Base-by-base conservation (phyloP, 1,140 invertebrate genomes). In the Apis florea region DNA sequence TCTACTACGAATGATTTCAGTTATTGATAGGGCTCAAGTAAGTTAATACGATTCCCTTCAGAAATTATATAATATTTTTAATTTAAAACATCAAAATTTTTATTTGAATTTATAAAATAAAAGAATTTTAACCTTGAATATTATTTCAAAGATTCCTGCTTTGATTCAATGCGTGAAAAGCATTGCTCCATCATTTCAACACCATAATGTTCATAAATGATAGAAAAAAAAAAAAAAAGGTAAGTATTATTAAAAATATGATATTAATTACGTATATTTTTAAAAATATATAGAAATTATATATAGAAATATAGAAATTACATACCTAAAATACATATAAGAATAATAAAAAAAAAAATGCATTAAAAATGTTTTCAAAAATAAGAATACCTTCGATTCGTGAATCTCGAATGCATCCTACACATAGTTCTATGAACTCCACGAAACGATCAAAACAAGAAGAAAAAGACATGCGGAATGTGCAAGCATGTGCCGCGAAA, bases 401-500 rank as follows among this genome's bases (percentile, higher is more conserved):
- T 26, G n/a, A 6, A 47, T 11, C 40, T 49, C n/a, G n/a, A 19
- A 12, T 10, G 19, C 19, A 56, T 71, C 11, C 47, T 31, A 11
- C 56, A 40, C 63, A 31, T 49, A 15, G 54, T 49, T 51, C 64
- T 71, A 64, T 56, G 75, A 76, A 70, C 83, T 72, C 69, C 54
- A 26, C 12, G 21, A 61, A 82, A 71, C 71, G 78, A 77, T 26
- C 58, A 77, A 78, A 78, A 82, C 75, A 24, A 47, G 61, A 71
- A 31, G 53, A 84, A 81, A 86, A 87, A 53, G 31, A 73, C 5
- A 17, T 75, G 77, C 82, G 86, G 89, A 88, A 91, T 90, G 89
- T 82, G 86, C 80, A 49, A 71, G 76, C 85, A 89, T 91, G 83
- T 90, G 89, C 92, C 92, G 91, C 91, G 91, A 93, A 93, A 92